Conservation (phyloP, 2,113 vertebrate genomes). For the Misgurnus mizolepis region DNA sequence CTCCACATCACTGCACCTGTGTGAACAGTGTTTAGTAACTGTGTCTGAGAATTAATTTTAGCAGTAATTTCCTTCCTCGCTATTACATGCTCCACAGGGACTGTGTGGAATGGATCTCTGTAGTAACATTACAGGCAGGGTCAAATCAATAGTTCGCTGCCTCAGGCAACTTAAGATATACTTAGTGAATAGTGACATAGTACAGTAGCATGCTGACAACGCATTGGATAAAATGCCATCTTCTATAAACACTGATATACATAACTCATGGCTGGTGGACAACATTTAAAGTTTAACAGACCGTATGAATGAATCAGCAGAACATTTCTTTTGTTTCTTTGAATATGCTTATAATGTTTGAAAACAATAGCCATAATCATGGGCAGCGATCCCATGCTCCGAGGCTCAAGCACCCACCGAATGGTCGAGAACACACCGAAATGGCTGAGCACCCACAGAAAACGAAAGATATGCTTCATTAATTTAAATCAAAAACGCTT, state of each 20-base stretch:
- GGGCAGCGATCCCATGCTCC: too few relatives aligned
- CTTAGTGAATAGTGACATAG: constrained; percentile 8
- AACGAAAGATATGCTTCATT: too few relatives aligned
- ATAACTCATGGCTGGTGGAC: too few relatives aligned
- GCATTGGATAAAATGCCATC: constrained; percentile 7
- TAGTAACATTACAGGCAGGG: constrained; percentile 37
- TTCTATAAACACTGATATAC: background rate
- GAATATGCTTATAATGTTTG: too few relatives aligned
- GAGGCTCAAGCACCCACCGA: too few relatives aligned
- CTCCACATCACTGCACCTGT: background rate
- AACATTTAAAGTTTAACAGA: too few relatives aligned
- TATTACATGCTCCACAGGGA: background rate
- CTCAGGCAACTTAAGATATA: constrained; percentile 37
- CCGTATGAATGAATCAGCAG: too few relatives aligned
- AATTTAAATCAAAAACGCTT: too few relatives aligned
- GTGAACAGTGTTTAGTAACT: background rate
- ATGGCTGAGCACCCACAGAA: too few relatives aligned
- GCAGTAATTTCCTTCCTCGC: constrained; percentile 7
- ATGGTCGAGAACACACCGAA: too few relatives aligned
- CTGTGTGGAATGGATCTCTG: constrained; percentile 5
- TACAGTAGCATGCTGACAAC: constrained; percentile 46
- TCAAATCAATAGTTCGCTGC: constrained; percentile 44
- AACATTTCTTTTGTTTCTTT: too few relatives aligned
- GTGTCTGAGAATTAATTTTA: constrained; percentile 9
- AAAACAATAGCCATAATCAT: too few relatives aligned